A percentile compares a stretch with the other conserved stretches of the same genome.
Conservation (phyloP, 2,797 vertebrate genomes). For the Micromesistius poutassou region DNA sequence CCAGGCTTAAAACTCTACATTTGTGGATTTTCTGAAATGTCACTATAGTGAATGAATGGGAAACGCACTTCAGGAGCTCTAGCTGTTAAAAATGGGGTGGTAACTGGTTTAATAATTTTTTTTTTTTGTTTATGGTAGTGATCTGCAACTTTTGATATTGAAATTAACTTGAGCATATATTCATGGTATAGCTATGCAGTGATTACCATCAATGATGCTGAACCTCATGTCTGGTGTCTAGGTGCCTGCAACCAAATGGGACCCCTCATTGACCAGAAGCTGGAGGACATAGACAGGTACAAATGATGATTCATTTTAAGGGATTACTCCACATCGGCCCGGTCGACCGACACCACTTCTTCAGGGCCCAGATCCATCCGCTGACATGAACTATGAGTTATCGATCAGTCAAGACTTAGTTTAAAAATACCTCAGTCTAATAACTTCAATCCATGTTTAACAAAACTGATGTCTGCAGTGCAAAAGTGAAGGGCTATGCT, state of each 20-base stretch:
- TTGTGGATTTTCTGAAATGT: too few species aligned
- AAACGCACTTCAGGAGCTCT: too few species aligned
- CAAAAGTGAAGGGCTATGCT: not conserved
- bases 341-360: not conserved
- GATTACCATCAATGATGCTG: not conserved
- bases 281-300: conserved; percentile 97
- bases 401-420: not conserved
- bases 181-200: not conserved
- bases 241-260: conserved; percentile 99
- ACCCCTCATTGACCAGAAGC: conserved; percentile 96
- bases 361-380: not conserved
- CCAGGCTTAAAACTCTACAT: too few species aligned
- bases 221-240: conserved; percentile 41
- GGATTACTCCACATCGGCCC: not conserved
- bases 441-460: not conserved
- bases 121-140: too few species aligned
- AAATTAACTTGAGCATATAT: not conserved
- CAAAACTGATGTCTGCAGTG: not conserved
- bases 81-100: too few species aligned
- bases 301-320: not conserved
- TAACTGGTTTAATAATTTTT: not conserved
- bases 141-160: not conserved
- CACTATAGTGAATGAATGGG: too few species aligned
- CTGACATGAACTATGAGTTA: not conserved
- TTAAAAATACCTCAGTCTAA: not conserved